phyloP scores from a whole-genome alignment of 2,797 vertebrate species.

The Serranus cabrilla region DNA sequence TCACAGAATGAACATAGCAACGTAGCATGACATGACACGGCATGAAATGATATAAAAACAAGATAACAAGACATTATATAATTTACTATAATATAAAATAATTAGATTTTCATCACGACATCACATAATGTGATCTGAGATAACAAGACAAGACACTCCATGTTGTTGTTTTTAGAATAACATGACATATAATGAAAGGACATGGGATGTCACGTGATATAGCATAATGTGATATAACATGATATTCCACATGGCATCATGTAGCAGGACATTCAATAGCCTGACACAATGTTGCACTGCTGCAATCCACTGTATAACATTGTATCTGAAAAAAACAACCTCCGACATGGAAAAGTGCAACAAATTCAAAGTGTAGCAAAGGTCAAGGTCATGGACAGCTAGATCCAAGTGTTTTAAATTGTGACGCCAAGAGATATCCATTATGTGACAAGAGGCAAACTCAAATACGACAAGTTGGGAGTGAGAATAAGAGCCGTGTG shows the following conservation, averaged over 20 bases:
- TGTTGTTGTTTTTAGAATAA: no score
- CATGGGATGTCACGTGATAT: no score
- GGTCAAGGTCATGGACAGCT: neutral
- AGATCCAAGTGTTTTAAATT: no score
- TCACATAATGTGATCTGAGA: neutral
- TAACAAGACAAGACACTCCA: neutral
- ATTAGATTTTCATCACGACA: neutral
- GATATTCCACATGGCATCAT: neutral
- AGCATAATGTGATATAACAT: neutral
- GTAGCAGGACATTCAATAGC: no score
- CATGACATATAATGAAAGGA: no score
- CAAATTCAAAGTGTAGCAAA: neutral
- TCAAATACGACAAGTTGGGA: no score
- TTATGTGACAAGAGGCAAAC: no score
- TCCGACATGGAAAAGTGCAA: no score
- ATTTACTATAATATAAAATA: neutral
- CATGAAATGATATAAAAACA: neutral
- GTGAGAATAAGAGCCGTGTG: no score
- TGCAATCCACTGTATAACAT: no score
- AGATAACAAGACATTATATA: neutral
- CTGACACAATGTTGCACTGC: neutral
- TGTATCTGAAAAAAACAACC: no score
- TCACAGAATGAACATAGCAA: slow-evolving; percentile 4
- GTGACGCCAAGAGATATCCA: no score
- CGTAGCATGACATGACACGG: neutral